Evolutionary conservation across 2,113 vertebrate genomes (phyloP), one percentile per base, ranked within the genome.

Genomic region (Nyctereutes procyonoides): DNA sequence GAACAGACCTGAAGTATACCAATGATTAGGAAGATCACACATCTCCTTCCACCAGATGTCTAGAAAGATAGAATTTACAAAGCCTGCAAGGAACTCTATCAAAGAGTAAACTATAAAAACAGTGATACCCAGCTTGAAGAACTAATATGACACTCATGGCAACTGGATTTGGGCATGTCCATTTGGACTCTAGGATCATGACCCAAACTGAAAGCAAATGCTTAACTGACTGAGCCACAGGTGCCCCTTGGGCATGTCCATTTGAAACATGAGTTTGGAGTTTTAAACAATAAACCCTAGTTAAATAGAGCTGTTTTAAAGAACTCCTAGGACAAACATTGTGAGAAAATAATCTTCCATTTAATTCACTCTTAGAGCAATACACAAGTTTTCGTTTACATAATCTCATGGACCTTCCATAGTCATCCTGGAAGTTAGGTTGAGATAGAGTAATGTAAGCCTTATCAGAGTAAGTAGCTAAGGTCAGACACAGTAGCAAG

Each of bases 301-400:
- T 14, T 93, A 79, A 95, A 86, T 32, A 84, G 58, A 92, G 90
- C 14, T 35, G 30, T 53, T 90, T 30, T 89, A 38, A 91, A 86
- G 80, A 91, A 67, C 15, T 80, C 56, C n/a, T 53, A 71, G 77
- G 91, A 91, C 48, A 63, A 96, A 56, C 35, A 88, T 26, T 65
- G 17, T n/a, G 91, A 95, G 51, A 83, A 48, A 26, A 60, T 60
- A 88, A 90, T 5, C 35, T 88, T 85, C 84, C 20, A 84, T 17
- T 91, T 85, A 93, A 69, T 69, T 96, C 62, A 90, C 43, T 87
- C 97, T 91, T 55, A 73, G 77, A 86, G 63, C 53, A 35, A 60
- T 38, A 43, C 20, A 24, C 69, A 19, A 14, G 58, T 97, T 96
- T 82, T 83, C 32, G 53, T 91, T 91, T 95, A 60, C 84, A 16